These are phyloP conservation scores for Dromaius novaehollandiae DNA, from an alignment of 2,113 vertebrate species.

Conservation along the genomic window DNA sequence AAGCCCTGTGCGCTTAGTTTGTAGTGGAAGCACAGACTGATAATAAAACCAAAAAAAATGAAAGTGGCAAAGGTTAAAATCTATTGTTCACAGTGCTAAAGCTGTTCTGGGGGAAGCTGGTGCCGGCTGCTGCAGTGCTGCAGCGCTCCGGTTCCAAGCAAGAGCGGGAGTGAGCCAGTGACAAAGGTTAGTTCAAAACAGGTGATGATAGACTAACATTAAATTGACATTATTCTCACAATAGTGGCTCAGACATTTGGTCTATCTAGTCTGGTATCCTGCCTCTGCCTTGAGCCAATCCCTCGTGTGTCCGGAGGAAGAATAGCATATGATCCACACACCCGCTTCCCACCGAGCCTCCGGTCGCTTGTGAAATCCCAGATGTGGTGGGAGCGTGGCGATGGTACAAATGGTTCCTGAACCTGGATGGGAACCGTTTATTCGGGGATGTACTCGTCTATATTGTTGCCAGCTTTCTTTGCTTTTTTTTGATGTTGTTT, in stretches of 20 bases:
- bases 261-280: constrained; percentile 61
- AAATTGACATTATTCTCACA: constrained; percentile 67
- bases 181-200: constrained; percentile 56
- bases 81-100: constrained; percentile 62
- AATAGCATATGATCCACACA: constrained; percentile 56
- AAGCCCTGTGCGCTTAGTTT: constrained; percentile 68
- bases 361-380: constrained; percentile 61
- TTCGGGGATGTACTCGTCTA: not conserved
- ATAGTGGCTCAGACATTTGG: constrained; percentile 63
- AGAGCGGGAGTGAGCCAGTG: constrained; percentile 50
- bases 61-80: constrained; percentile 76
- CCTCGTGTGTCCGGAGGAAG: constrained; percentile 63
- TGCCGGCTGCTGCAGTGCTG: not conserved
- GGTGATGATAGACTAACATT: constrained; percentile 54
- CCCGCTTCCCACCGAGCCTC: constrained; percentile 53
- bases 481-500: not conserved
- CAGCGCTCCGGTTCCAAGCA: constrained; percentile 45
- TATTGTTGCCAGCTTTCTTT: constrained; percentile 20
- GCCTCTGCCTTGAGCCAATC: constrained; percentile 43
- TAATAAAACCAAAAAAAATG: constrained; percentile 78
- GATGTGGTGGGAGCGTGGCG: not conserved
- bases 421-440: constrained; percentile 47
- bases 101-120: constrained; percentile 48
- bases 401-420: constrained; percentile 51
- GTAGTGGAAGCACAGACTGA: constrained; percentile 68